Evolutionary conservation across 1,140 invertebrate species (phyloP), one percentile per base, ranked within the genome.

Genomic region (Seison nebaliae): DNA sequence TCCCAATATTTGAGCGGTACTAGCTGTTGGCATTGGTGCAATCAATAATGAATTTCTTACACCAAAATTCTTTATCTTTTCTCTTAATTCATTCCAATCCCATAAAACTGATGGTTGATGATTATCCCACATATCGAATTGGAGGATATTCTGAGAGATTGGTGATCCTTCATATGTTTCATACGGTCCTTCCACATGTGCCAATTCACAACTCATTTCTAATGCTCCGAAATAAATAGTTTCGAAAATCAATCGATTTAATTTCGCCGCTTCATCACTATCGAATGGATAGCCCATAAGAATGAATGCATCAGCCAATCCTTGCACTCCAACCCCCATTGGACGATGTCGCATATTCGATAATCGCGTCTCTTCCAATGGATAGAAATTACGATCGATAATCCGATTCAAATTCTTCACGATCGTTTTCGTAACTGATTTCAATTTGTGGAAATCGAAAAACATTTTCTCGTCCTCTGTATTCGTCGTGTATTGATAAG

Each of bases 61-160:
- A 17, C 91, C 91, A 63, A 81, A 65, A 55, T 78, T 67, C 7
- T 71, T 70, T 48, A 98, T 93, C 49, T 77, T 75, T 44, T 63
- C 65, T 56, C 83, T 83, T 20, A 98, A 60, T 9, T 49, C 57
- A 12, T 53, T 48, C 88, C 91, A 98, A 52, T 96, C 68, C 73
- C 80, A 86, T 5, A 84, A 60, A 49, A 72, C 59, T 24, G 77
- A 72, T 9, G 81, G 80, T n/a, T 65, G 74, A 3, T 77, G 73
- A 50, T 72, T 62, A n/a, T n/a, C n/a, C 86, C 86, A 96, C 86
- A 98, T 91, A 47, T 98, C 88, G 54, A 80, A 84, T 55, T 98
- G 91, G 11, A 98, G 62, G 35, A 26, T 69, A 36, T 86, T 88
- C 66, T 86, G 73, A 52, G 81, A 91, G 8, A 77, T 75, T 14